Conservation (phyloP, 37 sponge, comb jelly and placozoan species). For the Bolinopsis microptera region DNA sequence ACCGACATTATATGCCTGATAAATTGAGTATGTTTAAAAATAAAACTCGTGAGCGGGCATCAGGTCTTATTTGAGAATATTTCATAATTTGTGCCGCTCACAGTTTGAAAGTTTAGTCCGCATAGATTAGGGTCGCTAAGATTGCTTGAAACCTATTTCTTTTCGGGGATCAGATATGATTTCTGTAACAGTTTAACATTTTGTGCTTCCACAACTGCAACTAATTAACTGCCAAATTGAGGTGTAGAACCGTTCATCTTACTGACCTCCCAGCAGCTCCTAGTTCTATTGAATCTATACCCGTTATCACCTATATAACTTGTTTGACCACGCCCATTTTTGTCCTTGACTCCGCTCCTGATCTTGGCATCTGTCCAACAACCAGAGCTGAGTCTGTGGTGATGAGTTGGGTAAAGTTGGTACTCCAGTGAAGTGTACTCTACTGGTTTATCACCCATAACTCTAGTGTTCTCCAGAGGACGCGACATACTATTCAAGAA, state of each 20-base stretch:
- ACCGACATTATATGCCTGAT: too few relatives aligned
- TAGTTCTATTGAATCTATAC: neutral
- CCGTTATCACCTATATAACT: neutral
- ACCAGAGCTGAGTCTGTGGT: neutral
- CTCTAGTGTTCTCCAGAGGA: neutral
- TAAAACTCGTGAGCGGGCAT: too few relatives aligned
- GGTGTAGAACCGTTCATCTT: neutral
- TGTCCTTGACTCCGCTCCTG: neutral
- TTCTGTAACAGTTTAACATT: too few relatives aligned
- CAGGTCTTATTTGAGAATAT: too few relatives aligned
- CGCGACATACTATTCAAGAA: neutral
- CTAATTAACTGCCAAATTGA: neutral
- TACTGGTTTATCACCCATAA: neutral
- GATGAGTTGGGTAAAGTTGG: neutral
- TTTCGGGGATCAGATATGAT: too few relatives aligned
- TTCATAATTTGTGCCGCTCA: too few relatives aligned
- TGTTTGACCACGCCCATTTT: neutral
- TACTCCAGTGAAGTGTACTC: neutral
- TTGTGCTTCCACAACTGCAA: too few relatives aligned
- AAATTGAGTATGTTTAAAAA: too few relatives aligned
- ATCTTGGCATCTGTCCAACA: neutral
- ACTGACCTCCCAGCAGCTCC: conserved; percentile 17
- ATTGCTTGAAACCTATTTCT: too few relatives aligned
- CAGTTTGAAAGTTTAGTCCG: too few relatives aligned
- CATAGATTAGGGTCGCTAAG: too few relatives aligned